Base-by-base conservation (phyloP, 2,797 vertebrate genomes). In the Phrynocephalus guinanensis region DNA sequence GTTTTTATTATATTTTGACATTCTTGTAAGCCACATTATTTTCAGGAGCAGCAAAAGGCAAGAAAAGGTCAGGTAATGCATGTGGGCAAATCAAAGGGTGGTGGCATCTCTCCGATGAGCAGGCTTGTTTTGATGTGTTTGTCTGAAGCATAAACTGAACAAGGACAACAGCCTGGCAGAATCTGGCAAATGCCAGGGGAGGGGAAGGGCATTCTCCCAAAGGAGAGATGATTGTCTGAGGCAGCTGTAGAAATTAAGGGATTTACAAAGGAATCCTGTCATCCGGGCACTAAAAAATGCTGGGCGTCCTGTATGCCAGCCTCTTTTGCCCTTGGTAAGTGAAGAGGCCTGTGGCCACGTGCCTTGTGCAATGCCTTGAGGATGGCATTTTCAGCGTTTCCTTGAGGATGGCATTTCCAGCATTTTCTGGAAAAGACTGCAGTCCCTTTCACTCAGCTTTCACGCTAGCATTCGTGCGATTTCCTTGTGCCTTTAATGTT, bases 391-490 rank as follows among this genome's bases (percentile, higher is more conserved):
- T 79, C 66, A 86, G 90, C 91, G 92, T 91, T 93, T 93, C 88
- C 5, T 66, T 44, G 38, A 48, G 82, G 87, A 48, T 82, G 84
- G 67, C 66, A 72, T 56, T 50, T 5, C 84, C 66, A 86, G 90
- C 91, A 93, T 91, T 93, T 93, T 88, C 5, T 66, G 60, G 7
- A 28, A 50, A 13, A 71, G 50, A 77, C 56, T 63, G 56, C 10
- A 16, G 89, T 91, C 92, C 81, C 84, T 94, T 22, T 87, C 85
- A 90, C 88, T 90, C 0, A 0, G 91, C 0, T 0, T 84, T 85
- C 92, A 90, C 90, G 93, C 93, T 93, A 89, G 91, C 76, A 63
- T 88, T 93, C 93, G 83, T 91, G 89, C 90, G 88, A 92, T 95
- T 95, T 95, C 93, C 93, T 92, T 89, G 93, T 94, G 93, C 68